Evolutionary conservation across 1,140 invertebrate genomes (phyloP), one percentile per base, ranked within the genome.

Genomic region (Pygmarrhopalites habei): DNA sequence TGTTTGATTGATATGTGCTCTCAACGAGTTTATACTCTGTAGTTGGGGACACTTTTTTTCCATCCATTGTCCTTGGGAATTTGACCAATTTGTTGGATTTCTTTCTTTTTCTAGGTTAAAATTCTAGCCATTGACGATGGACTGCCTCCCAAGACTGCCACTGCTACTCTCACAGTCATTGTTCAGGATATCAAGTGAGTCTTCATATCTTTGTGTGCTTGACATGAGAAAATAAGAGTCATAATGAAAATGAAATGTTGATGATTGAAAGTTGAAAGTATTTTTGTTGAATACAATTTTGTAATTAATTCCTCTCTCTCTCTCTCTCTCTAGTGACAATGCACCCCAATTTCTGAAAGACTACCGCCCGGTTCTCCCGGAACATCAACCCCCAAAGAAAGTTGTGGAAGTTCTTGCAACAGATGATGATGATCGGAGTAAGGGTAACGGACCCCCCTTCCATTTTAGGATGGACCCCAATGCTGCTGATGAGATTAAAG

Each of bases 91-190:
- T n/a, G n/a, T n/a, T n/a, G n/a, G n/a, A n/a, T n/a, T n/a, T n/a
- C n/a, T n/a, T n/a, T n/a, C n/a, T n/a, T n/a, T 57, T 73, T 71
- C 25, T 65, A 82, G 77, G 88, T 95, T 1, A 93, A 94, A 81
- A 95, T 97, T 66, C 80, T 95, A 70, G 93, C 92, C 0, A 94
- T 95, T 73, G 93, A 97, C 75, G 92, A 96, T 76, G 93, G 92
- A 23, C n/a, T 62, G 2, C 94, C 94, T 10, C 86, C 92, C 0
- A 90, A 92, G 77, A 98, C 93, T 4, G 93, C 95, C 2, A 96
- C 93, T 1, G 94, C 93, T 0, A 97, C 92, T 1, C 78, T 98
- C 19, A 93, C 90, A 0, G 90, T 98, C 0, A 90, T 93, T 63
- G 92, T 98, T 0, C 88, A 90, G 74, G 95, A 98, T 72, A n/a